These are phyloP conservation scores for Actinia tenebrosa DNA, from an alignment of 64 coral and sea anemone species.

Conservation along the genomic window DNA sequence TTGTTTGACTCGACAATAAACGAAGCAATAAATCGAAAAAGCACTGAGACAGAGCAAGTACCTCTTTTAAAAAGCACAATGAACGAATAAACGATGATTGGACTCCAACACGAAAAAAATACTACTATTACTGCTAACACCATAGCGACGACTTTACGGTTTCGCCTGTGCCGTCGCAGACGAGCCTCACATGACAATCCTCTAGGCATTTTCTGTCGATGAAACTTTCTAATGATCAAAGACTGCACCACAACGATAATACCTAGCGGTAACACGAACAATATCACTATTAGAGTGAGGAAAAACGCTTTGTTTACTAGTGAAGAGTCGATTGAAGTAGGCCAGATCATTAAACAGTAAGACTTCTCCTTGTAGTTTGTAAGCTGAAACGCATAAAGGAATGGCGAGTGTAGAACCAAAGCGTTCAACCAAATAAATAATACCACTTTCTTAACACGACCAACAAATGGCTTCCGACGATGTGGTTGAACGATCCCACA, in stretches of 20 bases:
- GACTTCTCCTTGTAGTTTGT: neutral
- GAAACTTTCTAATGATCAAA: conserved; percentile 26
- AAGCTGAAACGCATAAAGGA: conserved; percentile 38
- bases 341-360: conserved; percentile 36
- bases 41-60: neutral
- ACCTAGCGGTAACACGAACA: conserved; percentile 24
- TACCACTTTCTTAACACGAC: conserved; percentile 3
- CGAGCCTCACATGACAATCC: conserved; percentile 17
- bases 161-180: conserved; percentile 19
- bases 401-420: conserved; percentile 23
- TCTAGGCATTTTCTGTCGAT: conserved; percentile 13
- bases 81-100: conserved; percentile 27
- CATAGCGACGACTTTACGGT: conserved; percentile 22
- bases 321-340: neutral
- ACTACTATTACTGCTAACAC: conserved; percentile 33
- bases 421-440: conserved; percentile 24
- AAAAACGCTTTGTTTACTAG: conserved; percentile 33
- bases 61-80: conserved; percentile 23
- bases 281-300: neutral
- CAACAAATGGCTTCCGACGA: conserved; percentile 29
- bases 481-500: conserved; percentile 38
- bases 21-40: conserved; percentile 4
- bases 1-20: conserved; percentile 50
- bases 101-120: conserved; percentile 34
- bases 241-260: conserved; percentile 17